Evolutionary conservation across 2,888 invertebrate species (phyloP).

Genomic region (Scaptomyza polygonia): DNA sequence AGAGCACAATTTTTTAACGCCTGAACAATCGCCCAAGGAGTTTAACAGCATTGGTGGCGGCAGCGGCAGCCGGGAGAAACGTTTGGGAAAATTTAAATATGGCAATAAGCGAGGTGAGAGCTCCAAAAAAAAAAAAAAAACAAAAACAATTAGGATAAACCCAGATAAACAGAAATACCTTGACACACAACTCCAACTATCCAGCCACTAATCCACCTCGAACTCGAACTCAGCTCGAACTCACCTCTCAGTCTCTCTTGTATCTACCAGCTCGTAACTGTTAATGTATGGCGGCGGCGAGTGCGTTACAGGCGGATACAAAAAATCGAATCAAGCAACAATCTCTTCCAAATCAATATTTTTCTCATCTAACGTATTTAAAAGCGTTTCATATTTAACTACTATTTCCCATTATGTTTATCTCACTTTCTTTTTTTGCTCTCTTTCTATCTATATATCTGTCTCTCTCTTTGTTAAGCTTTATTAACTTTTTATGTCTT

Average conservation of each 20-base stretch:
- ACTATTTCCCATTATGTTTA: neutral
- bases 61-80: conserved; percentile 82
- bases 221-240: conserved; percentile 4
- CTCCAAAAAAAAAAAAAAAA: conserved; percentile 26
- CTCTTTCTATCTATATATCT: neutral
- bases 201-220: conserved; percentile 35
- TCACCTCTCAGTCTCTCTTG: conserved; percentile 33
- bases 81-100: conserved; percentile 85
- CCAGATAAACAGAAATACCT: conserved; percentile 17
- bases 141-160: conserved; percentile 2
- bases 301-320: conserved; percentile 57
- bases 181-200: conserved; percentile 3
- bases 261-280: conserved; percentile 5
- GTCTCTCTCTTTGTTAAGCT: neutral
- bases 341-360: neutral
- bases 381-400: conserved; percentile 19
- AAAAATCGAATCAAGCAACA: conserved; percentile 32
- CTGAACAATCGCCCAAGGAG: conserved; percentile 75
- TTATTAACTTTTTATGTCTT: neutral
- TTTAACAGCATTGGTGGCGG: conserved; percentile 45
- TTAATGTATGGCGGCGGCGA: conserved; percentile 40
- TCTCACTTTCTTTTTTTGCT: neutral
- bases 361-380: conserved; percentile 3
- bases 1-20: conserved; percentile 80
- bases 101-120: conserved; percentile 85